Percentiles rank a stretch among this genome's conserved stretches.
phyloP scores from a whole-genome alignment of 2,113 vertebrate genomes.

The Sialia sialis region DNA sequence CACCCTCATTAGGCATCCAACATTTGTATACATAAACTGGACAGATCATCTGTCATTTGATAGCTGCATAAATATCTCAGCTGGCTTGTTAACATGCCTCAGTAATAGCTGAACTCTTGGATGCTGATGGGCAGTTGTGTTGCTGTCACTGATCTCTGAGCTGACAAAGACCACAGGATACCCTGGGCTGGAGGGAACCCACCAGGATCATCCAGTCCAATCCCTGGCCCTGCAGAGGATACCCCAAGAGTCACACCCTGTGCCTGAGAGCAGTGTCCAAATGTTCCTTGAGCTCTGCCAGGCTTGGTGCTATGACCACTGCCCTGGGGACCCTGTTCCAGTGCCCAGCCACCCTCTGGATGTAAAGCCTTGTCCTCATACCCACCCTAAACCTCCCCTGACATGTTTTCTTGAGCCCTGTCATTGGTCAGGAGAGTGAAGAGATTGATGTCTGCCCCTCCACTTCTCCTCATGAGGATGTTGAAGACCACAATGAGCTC shows the following conservation, averaged over 20 bases:
- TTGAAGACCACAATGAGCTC: neutral
- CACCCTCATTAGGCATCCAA: neutral
- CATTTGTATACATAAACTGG: neutral
- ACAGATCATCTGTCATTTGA: neutral
- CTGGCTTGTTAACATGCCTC: neutral
- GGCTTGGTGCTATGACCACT: neutral
- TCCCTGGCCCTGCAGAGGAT: neutral
- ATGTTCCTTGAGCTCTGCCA: accelerated
- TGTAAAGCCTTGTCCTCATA: neutral
- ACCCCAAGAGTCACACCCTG: no score
- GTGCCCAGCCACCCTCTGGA: accelerated
- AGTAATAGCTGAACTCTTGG: neutral
- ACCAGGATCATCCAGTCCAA: accelerated
- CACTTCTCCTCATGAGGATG: neutral
- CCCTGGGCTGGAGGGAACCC: neutral
- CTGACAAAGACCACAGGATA: neutral
- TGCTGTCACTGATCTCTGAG: neutral
- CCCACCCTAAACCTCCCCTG: neutral
- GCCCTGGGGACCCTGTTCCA: neutral
- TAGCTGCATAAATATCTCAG: neutral
- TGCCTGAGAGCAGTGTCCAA: neutral
- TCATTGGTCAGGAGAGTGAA: neutral
- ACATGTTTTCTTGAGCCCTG: neutral
- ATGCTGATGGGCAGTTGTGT: neutral
- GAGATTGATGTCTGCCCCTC: neutral